A percentile compares a stretch with the other conserved stretches of the same genome.
These are phyloP conservation scores for Gnatocerus cornutus DNA, from an alignment of 2,888 invertebrate genomes.

Conservation along the genomic window DNA sequence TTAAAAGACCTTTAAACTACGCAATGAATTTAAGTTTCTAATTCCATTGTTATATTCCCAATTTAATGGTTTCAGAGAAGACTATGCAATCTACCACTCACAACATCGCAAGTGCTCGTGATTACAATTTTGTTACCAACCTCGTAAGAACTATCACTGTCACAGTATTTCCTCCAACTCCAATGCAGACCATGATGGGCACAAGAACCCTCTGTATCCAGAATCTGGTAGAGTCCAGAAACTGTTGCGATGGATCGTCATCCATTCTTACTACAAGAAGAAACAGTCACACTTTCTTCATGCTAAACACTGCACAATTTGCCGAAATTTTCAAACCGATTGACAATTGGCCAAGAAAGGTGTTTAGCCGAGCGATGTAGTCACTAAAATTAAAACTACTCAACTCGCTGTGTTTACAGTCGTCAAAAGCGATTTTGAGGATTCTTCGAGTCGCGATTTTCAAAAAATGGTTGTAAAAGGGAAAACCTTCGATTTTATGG, in stretches of 20 bases:
- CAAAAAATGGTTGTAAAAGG: slow-evolving; percentile 5
- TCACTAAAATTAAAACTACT: slow-evolving; percentile 41
- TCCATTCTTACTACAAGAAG: slow-evolving; percentile 43
- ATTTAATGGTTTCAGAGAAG: slow-evolving; percentile 18
- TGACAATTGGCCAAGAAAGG: slow-evolving; percentile 38
- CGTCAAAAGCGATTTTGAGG: slow-evolving; percentile 36
- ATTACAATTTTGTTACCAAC: slow-evolving; percentile 62
- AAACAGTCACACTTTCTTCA: slow-evolving; percentile 2
- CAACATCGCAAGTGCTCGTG: not conserved
- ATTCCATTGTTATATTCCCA: slow-evolving; percentile 14
- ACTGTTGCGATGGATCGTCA: slow-evolving; percentile 58
- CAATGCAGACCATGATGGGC: slow-evolving; percentile 78
- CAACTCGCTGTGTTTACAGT: slow-evolving; percentile 29
- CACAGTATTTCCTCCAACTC: slow-evolving; percentile 79
- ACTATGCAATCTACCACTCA: not conserved
- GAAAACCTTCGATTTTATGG: slow-evolving; percentile 15
- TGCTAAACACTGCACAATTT: slow-evolving; percentile 1
- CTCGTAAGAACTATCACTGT: slow-evolving; percentile 75
- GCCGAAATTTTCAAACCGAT: slow-evolving; percentile 15
- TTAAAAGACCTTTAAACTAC: slow-evolving; percentile 31
- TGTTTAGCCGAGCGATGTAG: slow-evolving; percentile 36
- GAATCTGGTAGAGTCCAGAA: slow-evolving; percentile 70
- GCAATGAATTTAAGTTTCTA: slow-evolving; percentile 25
- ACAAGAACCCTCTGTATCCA: slow-evolving; percentile 78
- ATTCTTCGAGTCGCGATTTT: slow-evolving; percentile 3